Base-by-base conservation (phyloP, 2,797 vertebrate species). In the Tarsius wallacei region DNA sequence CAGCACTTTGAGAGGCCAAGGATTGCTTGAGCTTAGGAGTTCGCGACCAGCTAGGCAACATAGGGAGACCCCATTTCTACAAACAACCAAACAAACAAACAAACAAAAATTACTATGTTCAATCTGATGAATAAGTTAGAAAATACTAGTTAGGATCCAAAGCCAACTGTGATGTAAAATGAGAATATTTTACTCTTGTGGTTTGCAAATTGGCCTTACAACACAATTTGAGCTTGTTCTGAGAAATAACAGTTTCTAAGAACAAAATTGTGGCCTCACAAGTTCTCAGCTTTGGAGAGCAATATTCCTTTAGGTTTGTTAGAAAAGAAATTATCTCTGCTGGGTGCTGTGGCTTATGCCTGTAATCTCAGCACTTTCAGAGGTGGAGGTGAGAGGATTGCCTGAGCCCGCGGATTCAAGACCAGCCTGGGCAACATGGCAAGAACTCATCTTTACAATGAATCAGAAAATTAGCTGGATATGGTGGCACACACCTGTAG, bases 141-240 rank as follows among this genome's bases (percentile, higher is more conserved):
- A 90, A 68, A 55, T 24, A 86, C 36, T 74, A 70, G 66, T 76
- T 81, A 90, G 78, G 26, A 22, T 84, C 36, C 64, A 55, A 91
- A 91, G 73, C 57, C 59, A 91, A 85, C 36, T 83, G 31, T 87
- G 49, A 66, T 33, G 61, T 19, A 73, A 85, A 26, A n/a, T 57
- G n/a, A 88, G 83, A 73, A 83, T 15, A 78, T 85, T 85, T 89
- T 80, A 51, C 57, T 95, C 42, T 51, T 49, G 19, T 80, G 51
- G 13, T 91, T 76, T 94, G 78, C 87, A 88, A 66, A 80, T 42
- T 83, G 70, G 51, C 63, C 82, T 90, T 51, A 51, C n/a, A 77
- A 66, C 49, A 68, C 31, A 90, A 78, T 73, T 70, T 31, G n/a
- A 81, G 68, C 66, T 94, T n/a, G 42, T 94, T 87, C 70, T 95